phyloP scores from a whole-genome alignment of 1,140 invertebrate genomes.

The Drosophila nebulosa region DNA sequence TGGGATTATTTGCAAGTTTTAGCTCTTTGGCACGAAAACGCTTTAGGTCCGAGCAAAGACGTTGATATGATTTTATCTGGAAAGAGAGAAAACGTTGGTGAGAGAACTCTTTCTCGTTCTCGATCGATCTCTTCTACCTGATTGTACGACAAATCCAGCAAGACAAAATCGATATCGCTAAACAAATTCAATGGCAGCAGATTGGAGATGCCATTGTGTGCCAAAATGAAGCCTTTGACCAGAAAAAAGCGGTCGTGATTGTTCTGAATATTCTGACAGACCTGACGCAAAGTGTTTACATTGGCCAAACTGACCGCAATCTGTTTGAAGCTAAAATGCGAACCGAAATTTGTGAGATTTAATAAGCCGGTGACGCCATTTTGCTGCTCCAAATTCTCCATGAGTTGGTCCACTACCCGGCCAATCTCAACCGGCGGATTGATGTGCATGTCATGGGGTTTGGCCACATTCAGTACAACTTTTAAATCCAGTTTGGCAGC shows the following conservation, averaged over 20 bases:
- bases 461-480: constrained; percentile 29
- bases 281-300: constrained; percentile 23
- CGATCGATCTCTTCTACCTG: constrained; percentile 13
- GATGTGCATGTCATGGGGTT: not conserved
- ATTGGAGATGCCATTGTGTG: constrained; percentile 36
- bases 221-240: constrained; percentile 46
- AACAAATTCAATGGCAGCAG: constrained; percentile 34
- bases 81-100: not conserved
- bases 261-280: constrained; percentile 43
- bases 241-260: constrained; percentile 27
- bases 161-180: constrained; percentile 36
- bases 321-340: constrained; percentile 20
- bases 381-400: constrained; percentile 28
- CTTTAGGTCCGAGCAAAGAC: constrained; percentile 35
- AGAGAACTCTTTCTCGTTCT: not conserved
- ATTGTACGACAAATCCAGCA: constrained; percentile 47
- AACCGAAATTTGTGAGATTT: constrained; percentile 36
- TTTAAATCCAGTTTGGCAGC: constrained; percentile 13
- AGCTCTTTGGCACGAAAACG: constrained; percentile 55
- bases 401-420: constrained; percentile 9
- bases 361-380: constrained; percentile 31
- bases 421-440: constrained; percentile 34
- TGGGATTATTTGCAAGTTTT: constrained; percentile 53
- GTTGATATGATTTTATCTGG: constrained; percentile 38
- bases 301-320: constrained; percentile 48